Base-by-base conservation (phyloP, 1,140 invertebrate species). In the Drosophila bipectinata region DNA sequence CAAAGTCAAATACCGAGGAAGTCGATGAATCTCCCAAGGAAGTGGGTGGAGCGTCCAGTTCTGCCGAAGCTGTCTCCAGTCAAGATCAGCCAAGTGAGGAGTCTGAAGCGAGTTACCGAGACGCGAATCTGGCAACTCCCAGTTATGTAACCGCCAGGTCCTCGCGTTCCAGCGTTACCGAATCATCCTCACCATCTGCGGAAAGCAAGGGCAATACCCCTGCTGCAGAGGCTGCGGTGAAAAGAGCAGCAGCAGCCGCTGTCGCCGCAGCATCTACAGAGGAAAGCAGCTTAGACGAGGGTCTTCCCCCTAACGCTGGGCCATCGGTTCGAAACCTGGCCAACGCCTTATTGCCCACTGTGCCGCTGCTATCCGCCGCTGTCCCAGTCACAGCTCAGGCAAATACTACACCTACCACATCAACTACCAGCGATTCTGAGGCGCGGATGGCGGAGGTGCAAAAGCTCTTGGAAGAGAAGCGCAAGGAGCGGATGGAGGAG, bases 401-500 rank as follows among this genome's bases (percentile, higher is more conserved):
- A 12, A 37, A 12, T 37, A 14, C 28, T 1, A 39, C 9, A n/a
- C 47, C 45, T 8, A 28, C 26, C 26, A 18, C 4, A 26, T n/a
- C 14, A 37, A 9, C 56, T 34, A 10, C 26, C 8, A 45, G 28
- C 18, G 34, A 52, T 7, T 51, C 54, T 0, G 48, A 66, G 8
- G 1, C 48, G 5, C 52, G 55, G 0, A 41, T 60, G 30, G n/a
- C 9, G 7, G 73, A 82, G 6, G 64, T 76, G 3, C 77, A 78
- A 10, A 51, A 54, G 4, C 26, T 51, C 0, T 2, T 72, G 1
- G 71, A 72, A 3, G 15, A 82, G 12, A 74, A 64, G 21, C 24
- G 53, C 0, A 24, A 45, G 0, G 78, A 87, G 34, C 78, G 67
- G 0, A 6, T 62, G 32, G 62, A 76, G 24, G 68, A 77, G 44